phyloP scores from a whole-genome alignment of 2,888 invertebrate species.

The Harpalus rubripes region DNA sequence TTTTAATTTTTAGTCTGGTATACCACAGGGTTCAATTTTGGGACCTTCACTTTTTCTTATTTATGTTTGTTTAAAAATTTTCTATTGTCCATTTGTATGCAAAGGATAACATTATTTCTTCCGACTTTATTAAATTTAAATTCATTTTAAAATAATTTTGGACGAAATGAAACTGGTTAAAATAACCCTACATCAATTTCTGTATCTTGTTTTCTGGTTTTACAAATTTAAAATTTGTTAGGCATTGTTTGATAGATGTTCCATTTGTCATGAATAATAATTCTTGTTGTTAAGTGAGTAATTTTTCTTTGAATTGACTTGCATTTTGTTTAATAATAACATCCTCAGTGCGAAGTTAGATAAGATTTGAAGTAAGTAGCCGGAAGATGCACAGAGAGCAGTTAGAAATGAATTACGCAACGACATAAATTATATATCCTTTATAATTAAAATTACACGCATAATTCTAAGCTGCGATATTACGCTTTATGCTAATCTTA shows the following conservation, averaged over 20 bases:
- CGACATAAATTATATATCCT: slow-evolving; percentile 57
- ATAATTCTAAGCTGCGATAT: slow-evolving; percentile 47
- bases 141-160: not conserved
- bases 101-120: no score
- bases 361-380: slow-evolving; percentile 26
- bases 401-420: slow-evolving; percentile 52
- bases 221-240: not conserved
- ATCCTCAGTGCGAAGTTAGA: slow-evolving; percentile 1
- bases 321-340: not conserved
- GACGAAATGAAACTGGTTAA: not conserved
- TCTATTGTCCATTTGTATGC: no score
- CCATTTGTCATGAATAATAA: slow-evolving; percentile 6
- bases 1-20: no score
- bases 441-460: slow-evolving; percentile 53
- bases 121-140: not conserved
- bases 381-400: slow-evolving; percentile 1
- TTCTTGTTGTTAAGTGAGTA: not conserved
- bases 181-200: not conserved
- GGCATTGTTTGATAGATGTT: not conserved
- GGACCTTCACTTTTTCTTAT: no score
- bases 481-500: slow-evolving; percentile 52
- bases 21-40: no score
- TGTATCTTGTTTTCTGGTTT: not conserved
- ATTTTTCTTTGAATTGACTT: not conserved
- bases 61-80: no score